A percentile compares a stretch with the other conserved stretches of the same genome.
Evolutionary conservation across 2,113 vertebrate species (phyloP).

Genomic region (Antennarius striatus): DNA sequence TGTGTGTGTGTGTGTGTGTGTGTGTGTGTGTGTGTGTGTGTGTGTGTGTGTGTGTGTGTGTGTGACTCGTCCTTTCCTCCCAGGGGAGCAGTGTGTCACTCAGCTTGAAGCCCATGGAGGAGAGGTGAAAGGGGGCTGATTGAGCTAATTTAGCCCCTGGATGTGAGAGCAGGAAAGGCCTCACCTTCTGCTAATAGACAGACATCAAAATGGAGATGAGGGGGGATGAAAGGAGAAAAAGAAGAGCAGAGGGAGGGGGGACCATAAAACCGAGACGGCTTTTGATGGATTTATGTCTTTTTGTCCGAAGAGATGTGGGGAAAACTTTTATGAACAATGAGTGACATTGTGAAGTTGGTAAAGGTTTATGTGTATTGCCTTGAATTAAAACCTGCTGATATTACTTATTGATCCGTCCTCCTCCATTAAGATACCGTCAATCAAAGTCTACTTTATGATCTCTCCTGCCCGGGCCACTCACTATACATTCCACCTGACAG

Average conservation of each 20-base stretch:
- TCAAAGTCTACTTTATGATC: constrained; percentile 72
- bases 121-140: constrained; percentile 81
- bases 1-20: not conserved
- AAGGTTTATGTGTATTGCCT: constrained; percentile 76
- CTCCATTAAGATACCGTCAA: constrained; percentile 77
- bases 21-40: too few species aligned
- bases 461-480: constrained; percentile 47
- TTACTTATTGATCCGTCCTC: constrained; percentile 80
- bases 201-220: constrained; percentile 82
- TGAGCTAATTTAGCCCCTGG: constrained; percentile 83
- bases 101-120: constrained; percentile 68
- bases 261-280: constrained; percentile 72
- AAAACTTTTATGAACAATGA: constrained; percentile 79
- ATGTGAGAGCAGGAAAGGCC: constrained; percentile 78
- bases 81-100: constrained; percentile 75
- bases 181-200: constrained; percentile 80
- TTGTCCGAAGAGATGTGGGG: constrained; percentile 62
- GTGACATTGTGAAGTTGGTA: constrained; percentile 83
- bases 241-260: constrained; percentile 30
- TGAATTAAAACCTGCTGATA: constrained; percentile 79
- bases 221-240: constrained; percentile 36
- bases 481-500: constrained; percentile 66
- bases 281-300: constrained; percentile 75
- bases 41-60: not conserved
- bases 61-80: constrained; percentile 34